Evolutionary conservation across 2,113 vertebrate genomes (phyloP).

Genomic region (Vombatus ursinus): DNA sequence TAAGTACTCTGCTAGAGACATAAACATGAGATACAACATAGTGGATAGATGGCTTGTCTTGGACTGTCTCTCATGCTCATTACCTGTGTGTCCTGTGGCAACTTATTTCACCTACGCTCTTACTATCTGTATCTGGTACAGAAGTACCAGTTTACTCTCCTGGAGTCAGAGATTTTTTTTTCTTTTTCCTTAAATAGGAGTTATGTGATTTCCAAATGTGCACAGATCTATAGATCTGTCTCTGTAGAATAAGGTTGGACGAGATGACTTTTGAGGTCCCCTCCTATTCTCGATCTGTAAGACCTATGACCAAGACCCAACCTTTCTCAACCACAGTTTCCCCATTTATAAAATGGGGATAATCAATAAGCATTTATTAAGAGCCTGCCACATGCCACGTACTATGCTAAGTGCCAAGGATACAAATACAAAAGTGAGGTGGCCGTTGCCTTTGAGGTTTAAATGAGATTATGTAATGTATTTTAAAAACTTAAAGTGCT

Average conservation of each 20-base stretch:
- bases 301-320: not conserved
- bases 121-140: no score
- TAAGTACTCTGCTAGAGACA: not conserved
- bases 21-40: not conserved
- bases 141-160: no score
- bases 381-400: no score
- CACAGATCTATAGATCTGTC: no score
- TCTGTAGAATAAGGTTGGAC: not conserved
- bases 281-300: not conserved
- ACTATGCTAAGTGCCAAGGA: not conserved
- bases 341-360: no score
- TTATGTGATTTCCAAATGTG: no score
- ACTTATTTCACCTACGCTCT: not conserved
- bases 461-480: no score
- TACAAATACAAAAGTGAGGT: not conserved
- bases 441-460: not conserved
- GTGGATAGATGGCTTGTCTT: not conserved
- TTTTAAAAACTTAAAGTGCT: no score
- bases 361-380: no score
- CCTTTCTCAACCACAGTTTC: not conserved
- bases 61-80: not conserved
- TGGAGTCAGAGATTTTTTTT: no score
- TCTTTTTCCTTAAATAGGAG: no score
- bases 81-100: no score
- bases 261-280: not conserved